Conservation (phyloP, 2,888 invertebrate species). For the Amiota mariae region DNA sequence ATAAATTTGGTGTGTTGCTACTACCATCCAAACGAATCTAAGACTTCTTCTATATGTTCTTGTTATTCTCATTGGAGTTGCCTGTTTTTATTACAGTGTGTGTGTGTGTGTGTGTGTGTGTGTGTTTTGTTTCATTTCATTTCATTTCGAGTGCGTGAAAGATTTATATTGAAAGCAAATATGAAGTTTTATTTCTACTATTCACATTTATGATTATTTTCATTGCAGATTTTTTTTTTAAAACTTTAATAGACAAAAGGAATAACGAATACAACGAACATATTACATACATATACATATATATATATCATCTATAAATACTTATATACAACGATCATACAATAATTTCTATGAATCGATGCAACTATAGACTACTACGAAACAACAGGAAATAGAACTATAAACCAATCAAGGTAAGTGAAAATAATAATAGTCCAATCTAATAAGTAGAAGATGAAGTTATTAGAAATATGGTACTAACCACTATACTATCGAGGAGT, state of each 20-base stretch:
- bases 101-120: not conserved
- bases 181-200: slow-evolving; percentile 4
- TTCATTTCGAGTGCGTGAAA: slow-evolving; percentile 22
- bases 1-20: not conserved
- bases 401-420: slow-evolving; percentile 35
- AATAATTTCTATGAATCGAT: too few species aligned
- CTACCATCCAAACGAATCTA: slow-evolving; percentile 30
- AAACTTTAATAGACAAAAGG: not conserved
- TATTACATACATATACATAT: too few species aligned
- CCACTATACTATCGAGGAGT: not conserved
- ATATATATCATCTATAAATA: slow-evolving; percentile 9
- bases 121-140: too few species aligned
- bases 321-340: not conserved
- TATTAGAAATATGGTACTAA: not conserved
- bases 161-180: slow-evolving; percentile 15
- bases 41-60: slow-evolving; percentile 28
- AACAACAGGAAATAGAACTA: slow-evolving; percentile 5
- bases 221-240: slow-evolving; percentile 14
- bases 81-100: slow-evolving; percentile 5
- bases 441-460: not conserved
- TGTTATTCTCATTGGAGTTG: slow-evolving; percentile 1
- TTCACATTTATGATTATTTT: not conserved
- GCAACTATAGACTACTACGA: slow-evolving; percentile 1
- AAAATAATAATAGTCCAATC: not conserved
- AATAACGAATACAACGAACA: slow-evolving; percentile 19